Evolutionary conservation across 2,797 vertebrate species (phyloP).

Genomic region (Myripristis murdjan): DNA sequence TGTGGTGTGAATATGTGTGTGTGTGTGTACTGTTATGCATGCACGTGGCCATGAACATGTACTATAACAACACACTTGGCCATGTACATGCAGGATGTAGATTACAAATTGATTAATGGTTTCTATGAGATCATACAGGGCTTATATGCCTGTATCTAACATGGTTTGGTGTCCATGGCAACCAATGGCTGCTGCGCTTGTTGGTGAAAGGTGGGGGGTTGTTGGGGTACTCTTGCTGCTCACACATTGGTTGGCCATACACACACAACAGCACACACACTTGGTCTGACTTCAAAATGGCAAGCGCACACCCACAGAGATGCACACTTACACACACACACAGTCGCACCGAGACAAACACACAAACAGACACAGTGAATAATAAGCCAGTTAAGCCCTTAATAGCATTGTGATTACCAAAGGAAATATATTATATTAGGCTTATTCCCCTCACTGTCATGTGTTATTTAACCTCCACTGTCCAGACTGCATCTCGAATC

Average conservation of each 20-base stretch:
- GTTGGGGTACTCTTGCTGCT: no score
- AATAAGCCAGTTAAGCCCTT: background rate
- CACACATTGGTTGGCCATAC: no score
- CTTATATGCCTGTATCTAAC: background rate
- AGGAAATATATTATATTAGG: conserved; percentile 10
- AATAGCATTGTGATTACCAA: background rate
- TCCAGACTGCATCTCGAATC: background rate
- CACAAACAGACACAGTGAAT: background rate
- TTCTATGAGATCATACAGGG: background rate
- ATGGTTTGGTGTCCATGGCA: background rate
- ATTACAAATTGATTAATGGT: background rate
- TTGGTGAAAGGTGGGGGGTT: no score
- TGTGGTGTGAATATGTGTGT: no score
- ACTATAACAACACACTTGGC: background rate
- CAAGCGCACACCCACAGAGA: no score
- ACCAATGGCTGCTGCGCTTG: background rate
- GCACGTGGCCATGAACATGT: background rate
- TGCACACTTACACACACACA: no score
- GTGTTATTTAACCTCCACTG: background rate
- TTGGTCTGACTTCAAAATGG: no score
- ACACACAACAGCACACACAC: no score
- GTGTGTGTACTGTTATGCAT: background rate
- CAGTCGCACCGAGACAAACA: background rate
- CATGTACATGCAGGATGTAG: no score
- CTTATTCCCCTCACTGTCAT: background rate